phyloP scores from a whole-genome alignment of 2,888 invertebrate genomes.

The Aethes cnicana region DNA sequence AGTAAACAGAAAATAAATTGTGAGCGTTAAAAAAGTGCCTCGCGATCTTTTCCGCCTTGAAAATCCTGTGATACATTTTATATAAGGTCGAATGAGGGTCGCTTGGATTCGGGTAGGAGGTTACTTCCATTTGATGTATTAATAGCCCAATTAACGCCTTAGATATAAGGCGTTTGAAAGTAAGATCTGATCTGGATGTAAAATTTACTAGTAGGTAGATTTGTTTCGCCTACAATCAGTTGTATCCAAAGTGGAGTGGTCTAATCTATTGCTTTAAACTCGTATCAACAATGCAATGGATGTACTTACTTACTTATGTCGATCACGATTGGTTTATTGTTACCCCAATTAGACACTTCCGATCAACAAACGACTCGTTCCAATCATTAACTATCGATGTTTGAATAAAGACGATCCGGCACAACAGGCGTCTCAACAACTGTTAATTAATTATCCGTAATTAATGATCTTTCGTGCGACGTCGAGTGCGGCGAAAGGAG shows the following conservation, averaged over 20 bases:
- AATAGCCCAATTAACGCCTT: constrained; percentile 28
- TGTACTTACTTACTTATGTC: no score
- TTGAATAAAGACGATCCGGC: constrained; percentile 11
- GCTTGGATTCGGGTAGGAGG: constrained; percentile 14
- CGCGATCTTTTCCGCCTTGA: constrained; percentile 21
- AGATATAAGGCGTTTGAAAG: background rate
- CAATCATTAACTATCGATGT: constrained; percentile 5
- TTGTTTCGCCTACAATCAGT: no score
- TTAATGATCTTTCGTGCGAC: constrained; percentile 23
- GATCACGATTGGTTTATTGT: background rate
- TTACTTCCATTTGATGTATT: constrained; percentile 22
- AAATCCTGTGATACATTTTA: constrained; percentile 28
- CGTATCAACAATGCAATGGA: background rate
- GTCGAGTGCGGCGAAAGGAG: constrained; percentile 30
- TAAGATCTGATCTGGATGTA: background rate
- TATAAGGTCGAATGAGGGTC: constrained; percentile 28
- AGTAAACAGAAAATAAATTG: constrained; percentile 18
- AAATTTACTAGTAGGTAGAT: no score
- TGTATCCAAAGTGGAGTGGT: no score
- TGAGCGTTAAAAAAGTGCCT: constrained; percentile 19
- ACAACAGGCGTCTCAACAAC: constrained; percentile 10
- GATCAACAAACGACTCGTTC: background rate
- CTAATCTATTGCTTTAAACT: background rate
- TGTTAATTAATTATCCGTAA: constrained; percentile 29
- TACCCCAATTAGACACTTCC: background rate